Evolutionary conservation across 2,888 invertebrate genomes (phyloP).

Genomic region (Synanthedon myopaeformis): DNA sequence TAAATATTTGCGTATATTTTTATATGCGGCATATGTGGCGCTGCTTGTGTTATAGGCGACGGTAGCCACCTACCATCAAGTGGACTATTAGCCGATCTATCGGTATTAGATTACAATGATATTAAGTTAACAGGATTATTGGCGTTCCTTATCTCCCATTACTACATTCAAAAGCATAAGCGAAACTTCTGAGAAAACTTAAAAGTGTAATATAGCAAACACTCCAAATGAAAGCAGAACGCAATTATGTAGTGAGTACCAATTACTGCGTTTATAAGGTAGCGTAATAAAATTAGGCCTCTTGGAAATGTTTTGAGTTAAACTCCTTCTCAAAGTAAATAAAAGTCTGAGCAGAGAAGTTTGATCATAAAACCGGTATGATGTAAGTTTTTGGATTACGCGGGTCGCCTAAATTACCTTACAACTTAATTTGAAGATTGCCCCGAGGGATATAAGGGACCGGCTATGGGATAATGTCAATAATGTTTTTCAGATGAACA

Average conservation of each 20-base stretch:
- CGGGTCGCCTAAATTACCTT: constrained; percentile 4
- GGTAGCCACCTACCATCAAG: too few species aligned
- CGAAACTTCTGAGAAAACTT: too few species aligned
- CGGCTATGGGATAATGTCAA: constrained; percentile 3
- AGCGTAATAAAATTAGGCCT: constrained; percentile 1
- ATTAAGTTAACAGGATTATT: too few species aligned
- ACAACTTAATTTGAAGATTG: constrained; percentile 5
- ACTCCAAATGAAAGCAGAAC: too few species aligned
- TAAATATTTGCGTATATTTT: too few species aligned
- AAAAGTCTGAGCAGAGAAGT: constrained; percentile 7
- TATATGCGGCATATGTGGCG: too few species aligned
- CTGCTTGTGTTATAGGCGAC: too few species aligned
- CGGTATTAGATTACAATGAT: too few species aligned
- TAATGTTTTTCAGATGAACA: neutral
- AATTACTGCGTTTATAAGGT: neutral
- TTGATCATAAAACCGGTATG: constrained; percentile 8
- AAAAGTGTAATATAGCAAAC: too few species aligned
- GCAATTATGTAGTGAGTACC: neutral
- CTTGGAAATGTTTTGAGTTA: constrained; percentile 7
- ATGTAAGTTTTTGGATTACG: constrained; percentile 7
- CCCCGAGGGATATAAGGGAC: constrained; percentile 2
- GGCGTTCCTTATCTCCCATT: too few species aligned
- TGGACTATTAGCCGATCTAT: too few species aligned
- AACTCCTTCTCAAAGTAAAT: constrained; percentile 7
- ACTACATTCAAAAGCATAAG: too few species aligned